Evolutionary conservation across 2,113 vertebrate species (phyloP).

Genomic region (Ardeotis arabs): DNA sequence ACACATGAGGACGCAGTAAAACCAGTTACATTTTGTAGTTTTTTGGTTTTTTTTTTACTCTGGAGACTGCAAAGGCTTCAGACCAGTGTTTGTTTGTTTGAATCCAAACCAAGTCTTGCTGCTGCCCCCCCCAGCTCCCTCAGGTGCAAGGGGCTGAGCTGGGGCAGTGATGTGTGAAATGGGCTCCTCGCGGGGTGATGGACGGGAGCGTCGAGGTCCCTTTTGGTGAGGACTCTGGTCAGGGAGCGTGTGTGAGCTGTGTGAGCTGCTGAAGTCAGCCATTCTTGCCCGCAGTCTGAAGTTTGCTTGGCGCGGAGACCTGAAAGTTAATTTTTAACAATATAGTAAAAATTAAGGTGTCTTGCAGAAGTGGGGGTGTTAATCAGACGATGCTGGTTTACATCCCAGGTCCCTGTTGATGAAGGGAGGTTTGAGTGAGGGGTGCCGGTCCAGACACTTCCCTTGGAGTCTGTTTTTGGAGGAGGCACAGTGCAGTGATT

Average conservation of each 20-base stretch:
- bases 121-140: background rate
- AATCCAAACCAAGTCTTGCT: background rate
- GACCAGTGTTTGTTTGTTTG: background rate
- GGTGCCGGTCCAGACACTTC: background rate
- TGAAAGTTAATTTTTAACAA: background rate
- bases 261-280: background rate
- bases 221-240: background rate
- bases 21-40: background rate
- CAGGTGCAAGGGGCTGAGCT: background rate
- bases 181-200: background rate
- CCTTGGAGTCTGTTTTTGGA: background rate
- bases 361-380: background rate
- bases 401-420: background rate
- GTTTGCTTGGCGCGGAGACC: background rate
- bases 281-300: background rate
- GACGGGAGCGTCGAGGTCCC: accelerated
- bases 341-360: background rate
- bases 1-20: background rate
- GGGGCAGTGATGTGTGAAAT: background rate
- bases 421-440: background rate
- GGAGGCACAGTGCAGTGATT: background rate
- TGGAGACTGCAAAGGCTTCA: background rate
- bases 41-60: background rate
- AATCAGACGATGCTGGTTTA: background rate
- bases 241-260: background rate